Evolutionary conservation across 2,797 vertebrate species (phyloP).

Genomic region (Coracias cyanogaster): DNA sequence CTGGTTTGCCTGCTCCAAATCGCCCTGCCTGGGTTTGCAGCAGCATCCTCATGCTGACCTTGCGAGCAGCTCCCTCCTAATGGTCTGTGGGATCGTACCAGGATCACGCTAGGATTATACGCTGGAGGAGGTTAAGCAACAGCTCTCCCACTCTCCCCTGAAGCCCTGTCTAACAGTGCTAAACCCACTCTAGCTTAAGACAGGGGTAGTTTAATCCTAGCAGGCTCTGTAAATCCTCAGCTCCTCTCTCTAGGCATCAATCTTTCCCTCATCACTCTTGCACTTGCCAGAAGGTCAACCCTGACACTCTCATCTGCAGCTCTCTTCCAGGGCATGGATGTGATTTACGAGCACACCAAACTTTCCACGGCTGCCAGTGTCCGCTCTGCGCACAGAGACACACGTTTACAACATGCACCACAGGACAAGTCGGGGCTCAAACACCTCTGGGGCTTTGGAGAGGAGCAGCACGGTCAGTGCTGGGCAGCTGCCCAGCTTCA

Average conservation of each 20-base stretch:
- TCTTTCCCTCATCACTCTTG: slow-evolving; percentile 38
- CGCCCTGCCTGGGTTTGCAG: background rate
- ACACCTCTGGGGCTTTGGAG: background rate
- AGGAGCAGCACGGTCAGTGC: rapidly evolving
- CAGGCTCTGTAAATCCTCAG: slow-evolving; percentile 51
- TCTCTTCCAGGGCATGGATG: background rate
- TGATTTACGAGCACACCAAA: slow-evolving; percentile 55
- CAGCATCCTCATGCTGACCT: background rate
- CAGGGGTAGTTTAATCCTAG: slow-evolving; percentile 42
- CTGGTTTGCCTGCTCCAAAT: background rate
- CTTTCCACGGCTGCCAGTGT: background rate
- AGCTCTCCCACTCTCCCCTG: background rate
- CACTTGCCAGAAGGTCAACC: slow-evolving; percentile 57
- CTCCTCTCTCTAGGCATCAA: slow-evolving; percentile 50
- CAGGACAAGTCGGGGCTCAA: rapidly evolving
- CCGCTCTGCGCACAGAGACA: background rate
- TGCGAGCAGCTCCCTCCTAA: rapidly evolving
- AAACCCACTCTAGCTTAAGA: slow-evolving; percentile 5
- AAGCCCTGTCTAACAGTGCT: background rate
- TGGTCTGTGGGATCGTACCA: rapidly evolving
- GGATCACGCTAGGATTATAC: background rate
- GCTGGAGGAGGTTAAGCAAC: background rate
- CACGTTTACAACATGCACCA: background rate
- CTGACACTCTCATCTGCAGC: slow-evolving; percentile 51
- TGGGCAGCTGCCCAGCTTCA: rapidly evolving